A percentile compares a stretch with the other conserved stretches of the same genome.
phyloP scores from a whole-genome alignment of 2,888 invertebrate genomes.

The Allophyes oxyacanthae region DNA sequence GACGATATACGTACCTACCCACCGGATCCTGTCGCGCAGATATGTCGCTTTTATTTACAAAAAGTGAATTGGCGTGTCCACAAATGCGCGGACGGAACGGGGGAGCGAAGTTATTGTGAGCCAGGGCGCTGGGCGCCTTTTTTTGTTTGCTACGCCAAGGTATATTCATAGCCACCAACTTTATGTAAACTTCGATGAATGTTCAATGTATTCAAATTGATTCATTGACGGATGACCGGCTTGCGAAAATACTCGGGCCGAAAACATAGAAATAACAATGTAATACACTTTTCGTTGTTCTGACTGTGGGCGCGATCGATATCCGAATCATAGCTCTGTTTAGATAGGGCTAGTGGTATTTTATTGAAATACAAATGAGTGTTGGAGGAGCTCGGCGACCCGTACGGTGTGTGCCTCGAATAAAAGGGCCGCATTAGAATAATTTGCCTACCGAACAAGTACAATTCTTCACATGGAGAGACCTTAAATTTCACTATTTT shows the following conservation, averaged over 20 bases:
- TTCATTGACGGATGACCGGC: conserved; percentile 79
- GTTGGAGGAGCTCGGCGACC: conserved; percentile 77
- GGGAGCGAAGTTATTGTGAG: conserved; percentile 66
- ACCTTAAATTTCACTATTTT: conserved; percentile 89
- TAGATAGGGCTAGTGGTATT: conserved; percentile 86
- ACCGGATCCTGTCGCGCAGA: conserved; percentile 72
- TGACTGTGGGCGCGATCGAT: conserved; percentile 59
- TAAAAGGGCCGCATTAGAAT: conserved; percentile 89
- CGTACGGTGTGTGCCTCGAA: conserved; percentile 84
- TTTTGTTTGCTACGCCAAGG: conserved; percentile 68
- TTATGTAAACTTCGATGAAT: conserved; percentile 77
- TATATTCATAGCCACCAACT: conserved; percentile 71
- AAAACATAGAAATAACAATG: conserved; percentile 74
- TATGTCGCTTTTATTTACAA: conserved; percentile 75
- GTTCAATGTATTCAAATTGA: conserved; percentile 84
- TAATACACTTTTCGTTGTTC: conserved; percentile 64
- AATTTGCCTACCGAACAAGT: conserved; percentile 85
- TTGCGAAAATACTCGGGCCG: conserved; percentile 71
- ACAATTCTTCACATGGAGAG: conserved; percentile 89
- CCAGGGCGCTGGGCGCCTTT: conserved; percentile 65
- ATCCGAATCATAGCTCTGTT: conserved; percentile 79
- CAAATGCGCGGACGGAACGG: conserved; percentile 61
- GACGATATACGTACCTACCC: conserved; percentile 73
- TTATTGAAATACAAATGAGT: conserved; percentile 89
- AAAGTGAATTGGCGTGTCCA: conserved; percentile 74